Evolutionary conservation across 2,797 vertebrate genomes (phyloP).

Genomic region (Salmo trutta): DNA sequence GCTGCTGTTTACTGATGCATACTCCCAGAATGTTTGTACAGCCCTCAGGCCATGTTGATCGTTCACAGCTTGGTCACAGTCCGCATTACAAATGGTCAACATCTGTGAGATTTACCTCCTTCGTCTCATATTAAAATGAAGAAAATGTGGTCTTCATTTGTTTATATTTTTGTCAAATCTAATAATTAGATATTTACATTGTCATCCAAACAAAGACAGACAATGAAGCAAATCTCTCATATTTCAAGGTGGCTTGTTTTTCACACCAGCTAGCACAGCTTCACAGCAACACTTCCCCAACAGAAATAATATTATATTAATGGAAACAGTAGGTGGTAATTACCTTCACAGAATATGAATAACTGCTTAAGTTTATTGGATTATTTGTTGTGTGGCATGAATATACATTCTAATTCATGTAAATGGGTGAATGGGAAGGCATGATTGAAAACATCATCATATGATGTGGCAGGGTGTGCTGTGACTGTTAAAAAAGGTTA

Average conservation of each 20-base stretch:
- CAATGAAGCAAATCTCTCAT: background rate
- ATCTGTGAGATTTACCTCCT: slow-evolving; percentile 1
- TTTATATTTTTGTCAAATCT: background rate
- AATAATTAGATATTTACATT: background rate
- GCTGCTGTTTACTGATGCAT: slow-evolving; percentile 39
- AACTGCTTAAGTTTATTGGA: slow-evolving; percentile 59
- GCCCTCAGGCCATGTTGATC: slow-evolving; percentile 11
- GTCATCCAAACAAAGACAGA: background rate
- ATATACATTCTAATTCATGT: slow-evolving; percentile 68
- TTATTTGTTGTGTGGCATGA: slow-evolving; percentile 64
- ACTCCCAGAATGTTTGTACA: slow-evolving; percentile 12
- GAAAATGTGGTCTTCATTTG: slow-evolving; percentile 17
- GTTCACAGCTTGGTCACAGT: slow-evolving; percentile 19
- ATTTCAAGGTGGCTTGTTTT: background rate
- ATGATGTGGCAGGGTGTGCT: slow-evolving; percentile 31
- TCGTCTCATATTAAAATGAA: slow-evolving; percentile 4
- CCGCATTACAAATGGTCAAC: background rate
- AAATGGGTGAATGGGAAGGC: slow-evolving; percentile 58
- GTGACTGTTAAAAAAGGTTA: slow-evolving; percentile 44
- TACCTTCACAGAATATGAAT: slow-evolving; percentile 59
- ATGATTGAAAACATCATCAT: slow-evolving; percentile 55
- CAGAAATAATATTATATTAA: slow-evolving; percentile 40
- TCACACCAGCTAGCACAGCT: slow-evolving; percentile 5
- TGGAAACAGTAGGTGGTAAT: slow-evolving; percentile 55
- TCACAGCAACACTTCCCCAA: background rate